Evolutionary conservation across 2,113 vertebrate genomes (phyloP), one percentile per base, ranked within the genome.

Genomic region (Hipposideros armiger): DNA sequence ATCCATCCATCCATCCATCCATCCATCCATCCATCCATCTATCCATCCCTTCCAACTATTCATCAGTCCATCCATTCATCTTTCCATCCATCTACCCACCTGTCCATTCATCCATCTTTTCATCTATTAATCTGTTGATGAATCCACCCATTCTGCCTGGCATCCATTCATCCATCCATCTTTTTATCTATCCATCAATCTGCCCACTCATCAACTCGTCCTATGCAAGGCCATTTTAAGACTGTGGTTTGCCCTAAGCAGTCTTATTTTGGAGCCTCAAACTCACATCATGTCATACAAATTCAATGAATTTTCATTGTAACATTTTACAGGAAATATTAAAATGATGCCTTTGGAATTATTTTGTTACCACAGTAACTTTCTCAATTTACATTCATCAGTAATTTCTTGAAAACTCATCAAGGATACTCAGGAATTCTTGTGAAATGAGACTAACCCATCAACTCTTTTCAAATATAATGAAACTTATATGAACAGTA

Each of bases 401-500:
- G 22, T 91, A 82, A 72, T 96, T 95, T 94, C 88, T 95, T 89
- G 60, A 74, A 81, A 92, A 86, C 74, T 87, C 90, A 77, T 90
- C 60, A 74, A 14, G 10, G 16, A 30, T 47, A 56, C 69, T 83
- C 72, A 45, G 86, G 50, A 89, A 86, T 74, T 58, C 91, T 96
- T 86, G 9, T 28, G 45, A 96, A 93, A 92, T 85, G 81, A 92
- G 85, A 86, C 83, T n/a, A 90, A 30, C 72, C 83, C 77, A 85
- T 92, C 88, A 85, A 62, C 30, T 82, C 83, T 96, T 87, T 95
- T 90, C 69, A 78, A 82, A 70, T n/a, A 36, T 70, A 96, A 89
- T 83, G 69, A 91, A 91, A 89, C 69, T 93, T 97, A 94, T 87
- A 95, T 94, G 95, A 96, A 94, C 28, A 92, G 66, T 86, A 60